phyloP scores from a whole-genome alignment of 2,797 vertebrate species.

The Sternarchorhynchus goeldii region DNA sequence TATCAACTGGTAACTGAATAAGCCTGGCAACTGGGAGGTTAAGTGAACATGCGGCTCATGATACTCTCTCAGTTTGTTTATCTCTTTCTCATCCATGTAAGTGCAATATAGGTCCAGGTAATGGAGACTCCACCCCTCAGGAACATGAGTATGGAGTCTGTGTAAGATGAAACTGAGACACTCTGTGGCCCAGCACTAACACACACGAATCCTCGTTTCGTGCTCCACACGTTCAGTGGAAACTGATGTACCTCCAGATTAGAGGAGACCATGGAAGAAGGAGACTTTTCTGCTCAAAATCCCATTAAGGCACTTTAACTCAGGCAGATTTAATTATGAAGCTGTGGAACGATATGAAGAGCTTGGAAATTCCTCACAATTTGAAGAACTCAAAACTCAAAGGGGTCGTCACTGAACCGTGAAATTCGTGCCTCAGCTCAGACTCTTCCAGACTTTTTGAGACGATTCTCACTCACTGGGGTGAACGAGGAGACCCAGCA shows the following conservation, averaged over 20 bases:
- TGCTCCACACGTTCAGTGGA: slow-evolving; percentile 2
- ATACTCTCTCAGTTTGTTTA: not conserved
- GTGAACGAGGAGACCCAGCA: not conserved
- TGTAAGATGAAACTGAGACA: not conserved
- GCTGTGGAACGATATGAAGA: slow-evolving; percentile 6
- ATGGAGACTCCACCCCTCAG: too few species aligned
- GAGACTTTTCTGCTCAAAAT: slow-evolving; percentile 6
- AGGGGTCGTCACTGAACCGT: not conserved
- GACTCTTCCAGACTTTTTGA: not conserved
- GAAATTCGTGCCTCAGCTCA: not conserved
- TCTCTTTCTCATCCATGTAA: not conserved
- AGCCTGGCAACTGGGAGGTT: too few species aligned
- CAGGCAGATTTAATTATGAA: slow-evolving; percentile 13
- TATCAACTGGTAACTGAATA: too few species aligned
- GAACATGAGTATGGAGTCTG: not conserved
- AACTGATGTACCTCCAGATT: slow-evolving; percentile 29
- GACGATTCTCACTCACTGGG: not conserved
- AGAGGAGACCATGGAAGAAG: not conserved
- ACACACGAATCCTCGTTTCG: not conserved
- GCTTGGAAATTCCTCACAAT: slow-evolving; percentile 30
- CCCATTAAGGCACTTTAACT: slow-evolving; percentile 8
- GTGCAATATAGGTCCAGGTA: not conserved
- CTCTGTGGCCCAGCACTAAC: not conserved
- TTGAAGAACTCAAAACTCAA: slow-evolving; percentile 7
- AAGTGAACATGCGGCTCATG: not conserved